Percentiles rank a stretch among this genome's conserved stretches.
phyloP scores from a whole-genome alignment of 2,797 vertebrate genomes.

The Chelidonichthys spinosus region DNA sequence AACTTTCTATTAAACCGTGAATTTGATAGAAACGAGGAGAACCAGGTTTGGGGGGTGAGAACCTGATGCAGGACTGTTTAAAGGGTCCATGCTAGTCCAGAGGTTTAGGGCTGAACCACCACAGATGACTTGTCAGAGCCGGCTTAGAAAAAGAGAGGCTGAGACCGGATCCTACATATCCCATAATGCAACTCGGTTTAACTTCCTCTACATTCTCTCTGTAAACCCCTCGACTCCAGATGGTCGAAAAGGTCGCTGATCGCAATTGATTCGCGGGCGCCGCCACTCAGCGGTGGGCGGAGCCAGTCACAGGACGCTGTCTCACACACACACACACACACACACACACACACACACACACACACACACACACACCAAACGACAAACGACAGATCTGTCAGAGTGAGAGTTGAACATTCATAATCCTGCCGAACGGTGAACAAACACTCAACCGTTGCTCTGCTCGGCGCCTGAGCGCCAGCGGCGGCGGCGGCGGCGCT shows the following conservation, averaged over 20 bases:
- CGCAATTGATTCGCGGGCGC: conserved; percentile 18
- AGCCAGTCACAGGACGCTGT: conserved; percentile 12
- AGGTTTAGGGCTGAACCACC: no score
- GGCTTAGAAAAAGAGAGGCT: background rate
- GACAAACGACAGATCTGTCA: conserved; percentile 64
- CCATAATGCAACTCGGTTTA: background rate
- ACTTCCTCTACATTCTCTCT: background rate
- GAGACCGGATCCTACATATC: conserved; percentile 2
- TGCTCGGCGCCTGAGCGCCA: background rate
- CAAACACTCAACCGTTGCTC: conserved; percentile 67
- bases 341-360: conserved; percentile 1
- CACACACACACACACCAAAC: background rate
- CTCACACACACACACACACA: conserved; percentile 1
- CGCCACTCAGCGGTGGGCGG: conserved; percentile 28
- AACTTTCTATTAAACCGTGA: no score
- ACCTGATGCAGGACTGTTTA: no score
- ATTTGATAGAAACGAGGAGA: no score
- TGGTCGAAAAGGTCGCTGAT: conserved; percentile 8
- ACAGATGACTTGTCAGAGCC: no score
- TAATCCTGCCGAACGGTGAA: conserved; percentile 28
- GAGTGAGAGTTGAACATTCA: conserved; percentile 72
- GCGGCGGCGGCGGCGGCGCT: no score
- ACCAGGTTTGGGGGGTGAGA: no score
- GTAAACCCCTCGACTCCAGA: background rate
- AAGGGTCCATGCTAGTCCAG: no score